These are phyloP conservation scores for Halocynthia roretzi DNA, from an alignment of 23 tunicate genomes.

Conservation along the genomic window DNA sequence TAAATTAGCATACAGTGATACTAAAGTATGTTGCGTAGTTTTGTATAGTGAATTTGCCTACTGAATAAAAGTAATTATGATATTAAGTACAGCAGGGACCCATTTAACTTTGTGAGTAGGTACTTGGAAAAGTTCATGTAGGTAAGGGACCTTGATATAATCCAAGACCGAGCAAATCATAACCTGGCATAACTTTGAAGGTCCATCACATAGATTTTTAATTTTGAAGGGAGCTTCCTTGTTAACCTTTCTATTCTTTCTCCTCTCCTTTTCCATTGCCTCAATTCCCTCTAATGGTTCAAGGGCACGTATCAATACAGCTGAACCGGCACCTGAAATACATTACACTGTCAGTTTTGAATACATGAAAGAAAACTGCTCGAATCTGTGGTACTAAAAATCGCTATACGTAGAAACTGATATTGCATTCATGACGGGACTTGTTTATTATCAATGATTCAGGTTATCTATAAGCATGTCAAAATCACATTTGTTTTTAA, in stretches of 20 bases:
- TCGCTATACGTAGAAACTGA: no score
- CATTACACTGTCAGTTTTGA: neutral
- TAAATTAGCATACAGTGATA: no score
- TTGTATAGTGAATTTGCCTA: no score
- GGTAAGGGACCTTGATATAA: no score
- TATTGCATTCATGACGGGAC: neutral
- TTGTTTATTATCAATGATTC: neutral
- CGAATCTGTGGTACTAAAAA: no score
- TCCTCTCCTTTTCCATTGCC: conserved; percentile 19
- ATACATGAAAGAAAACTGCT: no score
- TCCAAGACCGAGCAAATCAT: no score
- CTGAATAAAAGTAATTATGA: no score
- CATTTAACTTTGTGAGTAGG: neutral
- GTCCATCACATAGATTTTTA: conserved; percentile 35
- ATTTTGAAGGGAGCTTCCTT: neutral
- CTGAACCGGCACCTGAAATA: conserved; percentile 42
- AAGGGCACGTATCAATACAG: conserved; percentile 43
- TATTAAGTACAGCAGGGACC: neutral
- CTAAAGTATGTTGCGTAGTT: no score
- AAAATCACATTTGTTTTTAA: no score
- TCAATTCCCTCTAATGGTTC: conserved; percentile 39
- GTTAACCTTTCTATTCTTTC: conserved; percentile 2
- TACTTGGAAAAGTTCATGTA: neutral
- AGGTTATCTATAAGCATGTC: neutral
- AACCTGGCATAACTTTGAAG: conserved; percentile 68